These are phyloP conservation scores for Tetropium fuscum DNA, from an alignment of 2,888 invertebrate genomes.

Conservation along the genomic window DNA sequence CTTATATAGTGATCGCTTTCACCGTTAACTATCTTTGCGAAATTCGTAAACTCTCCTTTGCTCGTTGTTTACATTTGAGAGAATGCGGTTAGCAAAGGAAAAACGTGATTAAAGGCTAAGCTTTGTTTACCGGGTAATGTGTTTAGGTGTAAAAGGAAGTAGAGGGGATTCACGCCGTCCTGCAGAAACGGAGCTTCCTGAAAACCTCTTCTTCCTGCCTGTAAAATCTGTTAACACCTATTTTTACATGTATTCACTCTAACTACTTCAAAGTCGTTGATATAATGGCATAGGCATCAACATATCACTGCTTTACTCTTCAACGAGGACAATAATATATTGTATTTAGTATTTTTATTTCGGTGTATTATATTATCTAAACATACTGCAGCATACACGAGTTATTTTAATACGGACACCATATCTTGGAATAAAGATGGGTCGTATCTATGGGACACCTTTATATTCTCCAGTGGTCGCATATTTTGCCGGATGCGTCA, in stretches of 20 bases:
- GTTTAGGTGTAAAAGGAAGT: slow-evolving; percentile 38
- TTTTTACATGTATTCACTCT: slow-evolving; percentile 18
- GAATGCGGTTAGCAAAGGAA: slow-evolving; percentile 27
- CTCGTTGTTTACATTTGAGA: slow-evolving; percentile 32
- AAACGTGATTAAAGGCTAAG: slow-evolving; percentile 32
- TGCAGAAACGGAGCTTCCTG: slow-evolving; percentile 30
- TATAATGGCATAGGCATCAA: slow-evolving; percentile 35
- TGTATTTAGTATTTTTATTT: no score
- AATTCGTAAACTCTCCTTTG: no score
- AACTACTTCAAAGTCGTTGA: slow-evolving; percentile 28
- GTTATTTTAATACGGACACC: no score
- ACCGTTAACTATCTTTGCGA: no score
- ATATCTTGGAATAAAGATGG: no score
- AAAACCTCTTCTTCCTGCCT: slow-evolving; percentile 38
- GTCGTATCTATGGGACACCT: no score
- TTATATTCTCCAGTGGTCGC: no score
- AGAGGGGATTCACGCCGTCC: slow-evolving; percentile 30
- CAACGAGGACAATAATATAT: no score
- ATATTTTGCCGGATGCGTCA: slow-evolving; percentile 2
- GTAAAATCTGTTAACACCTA: slow-evolving; percentile 33
- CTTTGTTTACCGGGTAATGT: slow-evolving; percentile 33
- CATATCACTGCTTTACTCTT: background rate
- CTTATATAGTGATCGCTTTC: no score
- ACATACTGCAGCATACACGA: no score
- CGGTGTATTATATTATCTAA: no score